Evolutionary conservation across 2,888 invertebrate genomes (phyloP).

Genomic region (Cyclophora punctaria): DNA sequence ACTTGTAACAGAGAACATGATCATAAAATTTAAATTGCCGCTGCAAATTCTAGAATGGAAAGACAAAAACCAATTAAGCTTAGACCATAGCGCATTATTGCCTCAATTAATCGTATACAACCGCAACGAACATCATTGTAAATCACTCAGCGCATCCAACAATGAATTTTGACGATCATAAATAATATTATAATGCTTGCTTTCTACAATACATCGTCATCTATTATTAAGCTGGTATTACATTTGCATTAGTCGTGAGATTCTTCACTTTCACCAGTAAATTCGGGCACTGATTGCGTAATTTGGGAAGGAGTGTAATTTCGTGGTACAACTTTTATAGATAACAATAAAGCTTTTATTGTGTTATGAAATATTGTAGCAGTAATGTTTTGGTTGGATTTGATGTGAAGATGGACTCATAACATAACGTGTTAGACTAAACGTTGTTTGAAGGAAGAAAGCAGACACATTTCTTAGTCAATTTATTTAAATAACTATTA

Average conservation of each 20-base stretch:
- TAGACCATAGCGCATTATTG: no score
- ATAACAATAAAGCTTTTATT: slow-evolving; percentile 9
- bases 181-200: slow-evolving; percentile 52
- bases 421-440: no score
- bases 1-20: no score
- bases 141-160: slow-evolving; percentile 47
- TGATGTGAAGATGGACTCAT: no score
- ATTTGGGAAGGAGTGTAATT: slow-evolving; percentile 33
- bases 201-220: slow-evolving; percentile 51
- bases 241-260: slow-evolving; percentile 51
- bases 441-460: no score
- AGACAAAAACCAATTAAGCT: no score
- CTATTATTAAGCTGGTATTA: slow-evolving; percentile 57
- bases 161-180: slow-evolving; percentile 53
- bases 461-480: no score
- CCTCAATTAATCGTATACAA: slow-evolving; percentile 15
- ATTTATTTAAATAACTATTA: no score
- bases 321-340: slow-evolving; percentile 4
- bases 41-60: no score
- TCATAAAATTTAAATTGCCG: no score
- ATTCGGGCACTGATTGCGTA: slow-evolving; percentile 57
- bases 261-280: slow-evolving; percentile 66
- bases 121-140: slow-evolving; percentile 35
- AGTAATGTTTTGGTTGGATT: neutral
- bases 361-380: neutral